Conservation (phyloP, 2,888 invertebrate genomes). For the Drosophila phalerata region DNA sequence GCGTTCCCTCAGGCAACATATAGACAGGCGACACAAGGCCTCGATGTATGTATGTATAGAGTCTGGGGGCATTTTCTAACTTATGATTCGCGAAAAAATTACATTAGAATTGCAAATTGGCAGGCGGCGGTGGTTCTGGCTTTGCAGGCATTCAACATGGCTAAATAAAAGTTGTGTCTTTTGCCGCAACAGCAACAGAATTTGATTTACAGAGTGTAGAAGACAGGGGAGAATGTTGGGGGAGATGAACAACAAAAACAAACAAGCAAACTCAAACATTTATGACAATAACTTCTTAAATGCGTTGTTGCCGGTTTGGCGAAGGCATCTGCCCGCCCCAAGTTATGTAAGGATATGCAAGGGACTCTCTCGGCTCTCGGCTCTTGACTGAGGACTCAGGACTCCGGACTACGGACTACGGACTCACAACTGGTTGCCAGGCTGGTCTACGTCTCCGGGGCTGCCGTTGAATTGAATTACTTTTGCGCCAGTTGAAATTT, state of each 20-base stretch:
- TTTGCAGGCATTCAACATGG: slow-evolving; percentile 61
- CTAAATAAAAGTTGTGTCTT: slow-evolving; percentile 78
- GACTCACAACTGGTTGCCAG: slow-evolving; percentile 10
- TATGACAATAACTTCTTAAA: slow-evolving; percentile 83
- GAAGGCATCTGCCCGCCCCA: slow-evolving; percentile 40
- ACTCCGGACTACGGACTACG: not conserved
- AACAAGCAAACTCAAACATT: slow-evolving; percentile 77
- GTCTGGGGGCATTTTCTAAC: slow-evolving; percentile 62
- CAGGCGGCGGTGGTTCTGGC: slow-evolving; percentile 35
- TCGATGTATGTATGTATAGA: not conserved
- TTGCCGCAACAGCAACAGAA: slow-evolving; percentile 53
- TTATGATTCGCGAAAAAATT: slow-evolving; percentile 83
- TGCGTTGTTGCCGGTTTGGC: slow-evolving; percentile 68
- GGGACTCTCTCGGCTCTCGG: slow-evolving; percentile 14
- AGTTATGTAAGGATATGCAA: slow-evolving; percentile 61
- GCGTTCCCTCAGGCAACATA: slow-evolving; percentile 30
- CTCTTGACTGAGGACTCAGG: not conserved
- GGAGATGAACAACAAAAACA: not conserved
- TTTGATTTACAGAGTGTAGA: slow-evolving; percentile 47
- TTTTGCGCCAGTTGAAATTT: slow-evolving; percentile 80
- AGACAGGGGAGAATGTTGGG: not conserved
- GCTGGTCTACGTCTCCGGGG: slow-evolving; percentile 66
- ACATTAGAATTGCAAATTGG: slow-evolving; percentile 84
- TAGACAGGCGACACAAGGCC: slow-evolving; percentile 32
- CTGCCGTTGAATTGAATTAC: slow-evolving; percentile 82